Base-by-base conservation (phyloP, 2,113 vertebrate species). In the Tragelaphus scriptus region DNA sequence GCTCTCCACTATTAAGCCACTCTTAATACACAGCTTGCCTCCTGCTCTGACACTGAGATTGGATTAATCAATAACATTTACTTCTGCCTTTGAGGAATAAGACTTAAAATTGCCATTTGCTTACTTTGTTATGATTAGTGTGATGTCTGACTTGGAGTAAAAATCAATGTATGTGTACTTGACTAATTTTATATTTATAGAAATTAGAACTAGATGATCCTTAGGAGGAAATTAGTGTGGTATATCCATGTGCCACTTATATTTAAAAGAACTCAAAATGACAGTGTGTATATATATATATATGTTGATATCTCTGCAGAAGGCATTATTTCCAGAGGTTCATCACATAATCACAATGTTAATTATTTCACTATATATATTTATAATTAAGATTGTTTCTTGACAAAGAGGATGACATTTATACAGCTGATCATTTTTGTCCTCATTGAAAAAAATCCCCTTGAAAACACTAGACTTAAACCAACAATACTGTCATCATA, bases 311-410 rank as follows among this genome's bases (percentile, higher is more conserved):
- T 81, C 47, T 58, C 71, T 65, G 14, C 5, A 63, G 56, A 77
- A 85, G 28, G 10, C 63, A 84, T 93, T 85, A 94, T 94, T 92
- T 94, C 32, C 49, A 94, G 77, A 61, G 40, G 77, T 79, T 44
- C 82, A 91, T 79, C 30, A n/a, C 91, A 32, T 51, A 30, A 65
- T 92, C n/a, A 81, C 21, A 36, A 8, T 79, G 61, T 71, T 68
- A 86, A 51, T 93, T 90, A 95, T 90, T 94, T 96, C 84, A 90
- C 71, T 90, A 91, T 47, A 87, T 63, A 58, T 55, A 82, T 44
- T 82, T 88, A 80, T 58, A 68, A 59, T 30, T 65, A 84, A 81
- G 36, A 77, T 10, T 92, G 5, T 65, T 96, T 96, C 68, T 93
- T 63, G 81, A 92, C 21, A 21, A 81, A 81, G 28, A 47, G 5